phyloP scores from a whole-genome alignment of 2,888 invertebrate species.

The Eupithecia vulgata region DNA sequence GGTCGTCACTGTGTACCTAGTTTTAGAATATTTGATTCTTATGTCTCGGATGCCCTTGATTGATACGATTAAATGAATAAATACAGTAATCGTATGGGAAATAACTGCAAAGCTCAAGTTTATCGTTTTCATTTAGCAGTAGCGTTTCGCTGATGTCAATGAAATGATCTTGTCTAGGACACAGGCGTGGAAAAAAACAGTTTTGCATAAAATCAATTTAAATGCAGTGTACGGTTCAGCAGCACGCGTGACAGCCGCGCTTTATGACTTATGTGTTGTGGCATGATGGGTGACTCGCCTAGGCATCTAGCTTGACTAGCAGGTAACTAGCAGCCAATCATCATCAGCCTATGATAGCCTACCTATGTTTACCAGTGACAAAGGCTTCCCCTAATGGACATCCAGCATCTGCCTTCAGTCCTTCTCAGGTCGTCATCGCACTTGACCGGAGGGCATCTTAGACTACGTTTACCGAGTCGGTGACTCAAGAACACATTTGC shows the following conservation, averaged over 20 bases:
- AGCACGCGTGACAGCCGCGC: constrained; percentile 36
- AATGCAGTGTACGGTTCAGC: constrained; percentile 53
- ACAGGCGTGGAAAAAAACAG: constrained; percentile 52
- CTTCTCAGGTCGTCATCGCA: too few relatives aligned
- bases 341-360: too few relatives aligned
- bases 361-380: too few relatives aligned
- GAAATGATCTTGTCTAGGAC: neutral
- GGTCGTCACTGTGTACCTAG: too few relatives aligned
- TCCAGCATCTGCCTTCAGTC: too few relatives aligned
- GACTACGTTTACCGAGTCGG: too few relatives aligned
- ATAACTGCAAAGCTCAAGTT: neutral
- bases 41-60: too few relatives aligned
- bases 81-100: neutral
- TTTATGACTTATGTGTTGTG: constrained; percentile 29
- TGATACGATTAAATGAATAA: too few relatives aligned
- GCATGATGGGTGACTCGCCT: neutral
- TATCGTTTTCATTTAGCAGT: neutral
- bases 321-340: neutral
- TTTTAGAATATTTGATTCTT: too few relatives aligned
- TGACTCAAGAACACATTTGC: too few relatives aligned
- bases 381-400: too few relatives aligned
- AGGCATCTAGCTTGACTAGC: neutral
- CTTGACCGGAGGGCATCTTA: too few relatives aligned
- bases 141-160: neutral
- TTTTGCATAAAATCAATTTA: constrained; percentile 56